phyloP scores from a whole-genome alignment of 2,797 vertebrate species.

The Nyctalus aviator region DNA sequence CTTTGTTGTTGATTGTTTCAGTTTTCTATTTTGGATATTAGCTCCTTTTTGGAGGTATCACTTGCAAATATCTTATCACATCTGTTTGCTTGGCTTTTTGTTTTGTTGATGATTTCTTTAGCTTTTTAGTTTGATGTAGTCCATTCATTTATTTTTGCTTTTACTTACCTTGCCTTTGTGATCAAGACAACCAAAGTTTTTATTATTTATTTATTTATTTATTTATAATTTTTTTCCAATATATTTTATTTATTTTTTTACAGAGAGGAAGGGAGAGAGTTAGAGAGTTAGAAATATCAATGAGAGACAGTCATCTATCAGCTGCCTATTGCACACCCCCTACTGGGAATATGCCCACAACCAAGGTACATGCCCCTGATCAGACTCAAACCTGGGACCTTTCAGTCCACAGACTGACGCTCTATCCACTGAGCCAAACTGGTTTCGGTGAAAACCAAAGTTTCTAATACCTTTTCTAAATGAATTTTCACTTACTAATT shows the following conservation, averaged over 20 bases:
- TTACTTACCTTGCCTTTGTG: not conserved
- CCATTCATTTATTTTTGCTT: not conserved
- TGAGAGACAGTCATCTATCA: too few relatives aligned
- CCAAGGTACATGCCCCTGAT: too few relatives aligned
- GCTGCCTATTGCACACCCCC: too few relatives aligned
- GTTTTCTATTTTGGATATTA: not conserved
- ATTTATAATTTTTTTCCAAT: too few relatives aligned
- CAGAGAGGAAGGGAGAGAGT: too few relatives aligned
- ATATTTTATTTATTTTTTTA: too few relatives aligned
- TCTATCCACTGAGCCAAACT: too few relatives aligned
- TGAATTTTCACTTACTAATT: constrained; percentile 77
- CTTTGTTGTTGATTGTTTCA: not conserved
- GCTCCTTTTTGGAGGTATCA: not conserved
- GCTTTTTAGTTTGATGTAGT: not conserved
- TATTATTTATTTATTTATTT: not conserved
- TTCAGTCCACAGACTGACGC: too few relatives aligned
- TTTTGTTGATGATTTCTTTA: not conserved
- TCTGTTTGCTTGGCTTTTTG: not conserved
- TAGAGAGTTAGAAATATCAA: too few relatives aligned
- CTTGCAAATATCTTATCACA: not conserved
- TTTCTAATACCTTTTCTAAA: constrained; percentile 66
- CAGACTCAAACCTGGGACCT: too few relatives aligned
- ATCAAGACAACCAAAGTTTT: not conserved
- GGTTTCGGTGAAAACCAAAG: not conserved
- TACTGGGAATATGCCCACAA: too few relatives aligned